Percentiles rank a stretch among this genome's conserved stretches.
phyloP scores from a whole-genome alignment of 2,113 vertebrate species.

The Vidua macroura region DNA sequence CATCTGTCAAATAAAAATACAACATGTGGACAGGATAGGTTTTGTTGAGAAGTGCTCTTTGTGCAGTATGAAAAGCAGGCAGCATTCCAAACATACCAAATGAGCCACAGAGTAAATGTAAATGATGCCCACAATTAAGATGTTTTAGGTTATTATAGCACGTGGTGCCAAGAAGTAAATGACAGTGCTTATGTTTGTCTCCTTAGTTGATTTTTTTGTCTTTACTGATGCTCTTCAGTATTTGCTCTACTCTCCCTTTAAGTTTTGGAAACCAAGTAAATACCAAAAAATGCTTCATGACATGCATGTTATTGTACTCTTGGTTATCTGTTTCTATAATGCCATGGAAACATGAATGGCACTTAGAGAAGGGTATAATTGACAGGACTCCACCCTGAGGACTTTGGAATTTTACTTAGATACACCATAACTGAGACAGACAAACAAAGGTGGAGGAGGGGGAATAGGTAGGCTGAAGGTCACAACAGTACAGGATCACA shows the following conservation, averaged over 20 bases:
- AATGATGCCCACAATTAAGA: conserved; percentile 55
- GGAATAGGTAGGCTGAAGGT: conserved; percentile 13
- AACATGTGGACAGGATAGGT: not conserved
- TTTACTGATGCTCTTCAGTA: not conserved
- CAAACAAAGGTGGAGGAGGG: conserved; percentile 11
- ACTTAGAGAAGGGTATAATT: conserved; percentile 44
- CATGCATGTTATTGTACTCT: not conserved
- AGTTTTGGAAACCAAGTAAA: not conserved
- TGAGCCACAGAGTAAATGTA: conserved; percentile 56
- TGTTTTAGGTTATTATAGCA: conserved; percentile 62
- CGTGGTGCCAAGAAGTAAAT: conserved; percentile 22
- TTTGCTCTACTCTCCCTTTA: not conserved
- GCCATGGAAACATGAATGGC: not conserved
- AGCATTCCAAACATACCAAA: conserved; percentile 50
- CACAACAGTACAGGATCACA: not conserved
- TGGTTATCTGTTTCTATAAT: conserved; percentile 37
- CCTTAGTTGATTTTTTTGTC: not conserved
- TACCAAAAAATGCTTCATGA: not conserved
- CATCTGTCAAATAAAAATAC: conserved; percentile 49
- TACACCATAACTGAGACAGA: not conserved
- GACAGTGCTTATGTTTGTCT: not conserved
- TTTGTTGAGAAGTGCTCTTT: conserved; percentile 35
- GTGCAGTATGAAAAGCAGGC: conserved; percentile 33
- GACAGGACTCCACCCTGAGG: conserved; percentile 36
- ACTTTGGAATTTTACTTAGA: conserved; percentile 50